A percentile compares a stretch with the other conserved stretches of the same genome.
Evolutionary conservation across 2,113 vertebrate genomes (phyloP).

Genomic region (Elephantulus edwardii): DNA sequence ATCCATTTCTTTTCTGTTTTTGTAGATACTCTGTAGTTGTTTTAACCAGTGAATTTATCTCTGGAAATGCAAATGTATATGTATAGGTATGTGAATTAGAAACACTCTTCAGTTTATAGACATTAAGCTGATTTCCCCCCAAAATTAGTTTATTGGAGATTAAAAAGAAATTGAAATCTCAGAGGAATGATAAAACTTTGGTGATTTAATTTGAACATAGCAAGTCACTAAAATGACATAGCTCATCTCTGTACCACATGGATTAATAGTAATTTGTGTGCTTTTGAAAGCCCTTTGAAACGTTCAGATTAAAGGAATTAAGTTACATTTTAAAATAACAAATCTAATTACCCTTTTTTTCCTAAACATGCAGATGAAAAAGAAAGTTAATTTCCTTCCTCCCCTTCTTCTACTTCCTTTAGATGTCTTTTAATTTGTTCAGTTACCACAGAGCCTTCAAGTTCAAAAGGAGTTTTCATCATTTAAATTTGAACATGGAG

Average conservation of each 20-base stretch:
- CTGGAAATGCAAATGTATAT: background rate
- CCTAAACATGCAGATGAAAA: slow-evolving; percentile 51
- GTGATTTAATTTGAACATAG: background rate
- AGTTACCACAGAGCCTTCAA: slow-evolving; percentile 12
- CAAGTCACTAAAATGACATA: slow-evolving; percentile 22
- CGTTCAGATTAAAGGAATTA: slow-evolving; percentile 63
- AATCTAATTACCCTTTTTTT: slow-evolving; percentile 52
- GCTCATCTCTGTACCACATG: background rate
- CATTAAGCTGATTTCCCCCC: background rate
- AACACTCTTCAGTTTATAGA: background rate
- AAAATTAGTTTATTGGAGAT: slow-evolving; percentile 21
- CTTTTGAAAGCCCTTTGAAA: slow-evolving; percentile 62
- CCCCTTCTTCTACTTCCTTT: background rate
- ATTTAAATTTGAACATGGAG: slow-evolving; percentile 21
- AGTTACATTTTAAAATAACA: slow-evolving; percentile 63
- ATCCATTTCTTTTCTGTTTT: background rate
- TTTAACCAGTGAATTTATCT: background rate
- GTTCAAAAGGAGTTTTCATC: slow-evolving; percentile 65
- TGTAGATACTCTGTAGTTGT: background rate
- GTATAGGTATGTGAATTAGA: background rate
- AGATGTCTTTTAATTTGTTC: slow-evolving; percentile 57
- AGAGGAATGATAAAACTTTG: slow-evolving; percentile 1
- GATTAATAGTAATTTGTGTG: slow-evolving; percentile 43
- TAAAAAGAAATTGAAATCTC: slow-evolving; percentile 1
- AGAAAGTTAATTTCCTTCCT: slow-evolving; percentile 42